Base-by-base conservation (phyloP, 2,113 vertebrate genomes). In the Entelurus aequoreus region DNA sequence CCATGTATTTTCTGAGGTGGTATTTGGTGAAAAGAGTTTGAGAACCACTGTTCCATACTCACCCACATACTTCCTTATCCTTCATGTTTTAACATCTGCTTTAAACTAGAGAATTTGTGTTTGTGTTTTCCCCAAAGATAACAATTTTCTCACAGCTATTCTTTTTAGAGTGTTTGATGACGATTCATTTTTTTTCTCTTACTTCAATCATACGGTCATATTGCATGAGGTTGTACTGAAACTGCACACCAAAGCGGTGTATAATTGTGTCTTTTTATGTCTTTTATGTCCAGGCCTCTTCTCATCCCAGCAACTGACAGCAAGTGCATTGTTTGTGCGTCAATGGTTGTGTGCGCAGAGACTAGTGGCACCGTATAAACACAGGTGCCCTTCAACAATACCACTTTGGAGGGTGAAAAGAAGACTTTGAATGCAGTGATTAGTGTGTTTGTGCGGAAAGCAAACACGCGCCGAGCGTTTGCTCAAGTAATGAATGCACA, bases 381-480 rank as follows among this genome's bases (percentile, higher is more conserved):
- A 57, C 55, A 57, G 55, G 55, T 57, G 55, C 48, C 14, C 48
- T 75, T 56, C 44, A 72, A 72, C 74, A 75, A 76, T 63, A 54
- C 47, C 47, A 54, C 66, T 56, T 55, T 74, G 53, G 75, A 63
- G 62, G 38, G 15, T 36, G 14, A 51, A 54, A 66, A 60, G 53
- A 68, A 69, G 63, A 65, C 42, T 73, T 48, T 61, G 54, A 80
- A 65, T 60, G 16, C 38, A 66, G 57, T 21, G 46, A 75, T 66
- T 54, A 72, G 54, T 48, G 54, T 70, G 53, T 53, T 68, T 77
- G 63, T n/a, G 67, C 62, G 67, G 54, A 63, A 71, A 44, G 67
- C 62, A 67, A 72, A 75, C 47, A 57, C 48, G 28, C 36, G 28
- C 62, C 67, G 62, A 35, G n/a, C 72, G 74, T 82, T 78, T 81